These are phyloP conservation scores for Sialia sialis DNA, from an alignment of 2,113 vertebrate species.

Conservation along the genomic window DNA sequence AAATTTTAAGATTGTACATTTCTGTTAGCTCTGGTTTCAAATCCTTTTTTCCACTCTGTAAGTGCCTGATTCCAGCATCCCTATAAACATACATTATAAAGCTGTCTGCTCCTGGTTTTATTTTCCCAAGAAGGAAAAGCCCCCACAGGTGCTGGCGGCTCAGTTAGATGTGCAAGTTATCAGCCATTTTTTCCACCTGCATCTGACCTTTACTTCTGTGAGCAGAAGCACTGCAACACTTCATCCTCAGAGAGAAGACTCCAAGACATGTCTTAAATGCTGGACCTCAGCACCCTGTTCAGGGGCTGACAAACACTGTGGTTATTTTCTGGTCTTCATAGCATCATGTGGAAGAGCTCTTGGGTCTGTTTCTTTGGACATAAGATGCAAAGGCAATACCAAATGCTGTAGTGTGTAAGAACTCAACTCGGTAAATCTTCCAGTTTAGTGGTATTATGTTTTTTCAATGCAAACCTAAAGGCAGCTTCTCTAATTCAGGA, in stretches of 20 bases:
- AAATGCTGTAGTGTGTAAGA: fast-evolving
- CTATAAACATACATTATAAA: neutral
- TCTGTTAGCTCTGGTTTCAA: neutral
- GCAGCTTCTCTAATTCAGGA: neutral
- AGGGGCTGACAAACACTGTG: neutral
- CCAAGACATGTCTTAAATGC: fast-evolving
- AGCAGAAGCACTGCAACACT: neutral
- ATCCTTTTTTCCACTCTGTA: neutral
- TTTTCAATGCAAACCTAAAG: neutral
- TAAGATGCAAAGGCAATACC: neutral
- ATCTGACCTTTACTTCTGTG: neutral
- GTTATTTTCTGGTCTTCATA: neutral
- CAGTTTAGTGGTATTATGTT: neutral
- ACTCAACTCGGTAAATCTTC: fast-evolving
- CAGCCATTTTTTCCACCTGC: neutral
- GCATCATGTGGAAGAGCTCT: neutral
- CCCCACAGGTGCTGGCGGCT: neutral
- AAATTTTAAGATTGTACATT: neutral
- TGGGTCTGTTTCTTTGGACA: neutral
- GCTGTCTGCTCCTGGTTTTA: neutral
- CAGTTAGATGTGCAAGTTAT: neutral
- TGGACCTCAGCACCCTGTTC: fast-evolving
- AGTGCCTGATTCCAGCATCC: neutral
- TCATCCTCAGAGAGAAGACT: neutral
- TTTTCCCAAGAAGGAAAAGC: neutral